These are phyloP conservation scores for Corythornis vintsioides DNA, from an alignment of 2,113 vertebrate species.

Conservation along the genomic window DNA sequence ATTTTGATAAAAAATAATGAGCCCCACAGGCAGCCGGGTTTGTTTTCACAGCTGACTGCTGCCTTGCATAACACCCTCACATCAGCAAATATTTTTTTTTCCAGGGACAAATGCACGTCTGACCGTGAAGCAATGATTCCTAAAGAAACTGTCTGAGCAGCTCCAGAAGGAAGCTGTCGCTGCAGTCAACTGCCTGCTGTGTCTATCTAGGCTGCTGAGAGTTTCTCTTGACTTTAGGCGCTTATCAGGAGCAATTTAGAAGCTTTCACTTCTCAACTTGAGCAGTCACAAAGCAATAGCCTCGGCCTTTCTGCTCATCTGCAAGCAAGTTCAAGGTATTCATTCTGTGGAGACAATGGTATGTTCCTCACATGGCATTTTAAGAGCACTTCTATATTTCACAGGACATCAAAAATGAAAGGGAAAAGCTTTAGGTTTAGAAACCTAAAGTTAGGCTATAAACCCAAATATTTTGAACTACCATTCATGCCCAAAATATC, in stretches of 20 bases:
- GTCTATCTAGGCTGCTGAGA: not conserved
- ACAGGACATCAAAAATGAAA: not conserved
- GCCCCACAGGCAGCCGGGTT: conserved; percentile 4
- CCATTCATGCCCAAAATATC: not conserved
- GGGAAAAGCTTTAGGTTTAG: not conserved
- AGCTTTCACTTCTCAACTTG: not conserved
- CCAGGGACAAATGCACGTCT: not conserved
- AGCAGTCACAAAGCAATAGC: not conserved
- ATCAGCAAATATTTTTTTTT: conserved; percentile 45
- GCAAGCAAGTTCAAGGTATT: not conserved
- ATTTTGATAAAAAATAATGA: conserved; percentile 47
- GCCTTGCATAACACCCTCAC: conserved; percentile 21
- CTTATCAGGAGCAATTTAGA: not conserved
- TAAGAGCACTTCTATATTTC: not conserved
- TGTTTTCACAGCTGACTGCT: conserved; percentile 27
- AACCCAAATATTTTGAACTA: not conserved
- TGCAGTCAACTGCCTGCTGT: not conserved
- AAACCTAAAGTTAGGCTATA: not conserved
- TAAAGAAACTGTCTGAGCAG: not conserved
- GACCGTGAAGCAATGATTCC: not conserved
- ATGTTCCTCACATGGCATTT: not conserved
- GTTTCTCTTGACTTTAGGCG: conserved; percentile 13
- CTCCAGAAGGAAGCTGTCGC: not conserved
- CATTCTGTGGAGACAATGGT: not conserved
- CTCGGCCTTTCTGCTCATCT: not conserved